Evolutionary conservation across 2,888 invertebrate genomes (phyloP).

Genomic region (Eupithecia inturbata): DNA sequence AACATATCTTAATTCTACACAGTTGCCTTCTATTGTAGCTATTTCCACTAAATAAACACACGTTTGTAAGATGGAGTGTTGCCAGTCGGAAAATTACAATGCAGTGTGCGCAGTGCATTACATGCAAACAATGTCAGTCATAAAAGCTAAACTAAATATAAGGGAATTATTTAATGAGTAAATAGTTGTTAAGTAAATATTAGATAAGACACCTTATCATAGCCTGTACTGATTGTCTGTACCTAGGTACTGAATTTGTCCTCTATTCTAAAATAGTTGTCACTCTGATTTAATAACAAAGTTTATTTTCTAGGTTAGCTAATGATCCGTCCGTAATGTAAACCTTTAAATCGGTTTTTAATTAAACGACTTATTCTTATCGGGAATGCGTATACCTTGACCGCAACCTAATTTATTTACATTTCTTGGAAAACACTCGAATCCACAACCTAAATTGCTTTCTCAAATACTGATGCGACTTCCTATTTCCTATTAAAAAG

Average conservation of each 20-base stretch:
- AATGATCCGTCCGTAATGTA: neutral
- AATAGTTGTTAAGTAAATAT: neutral
- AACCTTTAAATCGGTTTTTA: neutral
- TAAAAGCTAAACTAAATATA: neutral
- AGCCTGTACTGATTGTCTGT: neutral
- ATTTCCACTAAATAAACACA: slow-evolving; percentile 2
- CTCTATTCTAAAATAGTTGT: neutral
- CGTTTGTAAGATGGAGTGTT: slow-evolving; percentile 34
- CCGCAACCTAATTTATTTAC: neutral
- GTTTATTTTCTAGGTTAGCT: neutral
- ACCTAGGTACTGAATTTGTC: neutral
- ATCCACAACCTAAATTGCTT: neutral
- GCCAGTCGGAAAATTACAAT: slow-evolving; percentile 38
- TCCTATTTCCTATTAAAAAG: neutral
- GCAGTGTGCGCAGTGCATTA: slow-evolving; percentile 23
- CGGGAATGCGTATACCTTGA: neutral
- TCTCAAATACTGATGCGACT: neutral
- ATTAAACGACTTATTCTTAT: neutral
- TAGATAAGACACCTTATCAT: neutral
- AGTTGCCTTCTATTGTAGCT: neutral
- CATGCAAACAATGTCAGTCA: slow-evolving; percentile 2
- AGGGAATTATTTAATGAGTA: neutral
- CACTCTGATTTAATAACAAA: no score
- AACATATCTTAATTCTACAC: neutral
- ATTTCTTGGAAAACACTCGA: neutral